Conservation (phyloP, 2,797 vertebrate genomes). For the Clarias laeviceps region DNA sequence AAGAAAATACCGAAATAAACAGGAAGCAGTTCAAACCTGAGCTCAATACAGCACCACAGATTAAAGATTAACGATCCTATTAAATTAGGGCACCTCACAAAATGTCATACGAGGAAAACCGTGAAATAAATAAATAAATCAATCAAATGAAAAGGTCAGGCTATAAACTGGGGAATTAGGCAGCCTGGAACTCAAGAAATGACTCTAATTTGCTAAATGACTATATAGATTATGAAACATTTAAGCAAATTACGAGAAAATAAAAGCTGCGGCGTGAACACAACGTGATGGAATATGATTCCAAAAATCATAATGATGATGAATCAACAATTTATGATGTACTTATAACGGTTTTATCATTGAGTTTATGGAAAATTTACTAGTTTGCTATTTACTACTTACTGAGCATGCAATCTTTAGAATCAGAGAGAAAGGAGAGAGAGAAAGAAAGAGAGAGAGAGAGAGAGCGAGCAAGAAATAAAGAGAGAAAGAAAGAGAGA, state of each 20-base stretch:
- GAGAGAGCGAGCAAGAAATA: background rate
- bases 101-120: constrained; percentile 21
- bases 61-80: constrained; percentile 27
- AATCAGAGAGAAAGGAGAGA: constrained; percentile 1
- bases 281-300: background rate
- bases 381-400: background rate
- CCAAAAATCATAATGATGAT: background rate
- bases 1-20: background rate
- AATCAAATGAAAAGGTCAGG: constrained; percentile 33
- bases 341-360: constrained; percentile 44
- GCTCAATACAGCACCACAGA: constrained; percentile 16
- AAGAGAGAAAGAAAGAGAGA: background rate
- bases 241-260: background rate
- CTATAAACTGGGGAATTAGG: constrained; percentile 41
- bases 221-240: constrained; percentile 24
- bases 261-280: background rate
- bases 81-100: constrained; percentile 39
- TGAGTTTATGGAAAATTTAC: constrained; percentile 43
- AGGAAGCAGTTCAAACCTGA: background rate
- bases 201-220: constrained; percentile 16
- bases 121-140: constrained; percentile 23
- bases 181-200: constrained; percentile 28
- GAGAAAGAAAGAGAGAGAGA: background rate
- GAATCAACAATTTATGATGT: constrained; percentile 51
- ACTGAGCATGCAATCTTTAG: constrained; percentile 34